Evolutionary conservation across 2,888 invertebrate species (phyloP), one percentile per base, ranked within the genome.

Genomic region (Orthosia gothica): DNA sequence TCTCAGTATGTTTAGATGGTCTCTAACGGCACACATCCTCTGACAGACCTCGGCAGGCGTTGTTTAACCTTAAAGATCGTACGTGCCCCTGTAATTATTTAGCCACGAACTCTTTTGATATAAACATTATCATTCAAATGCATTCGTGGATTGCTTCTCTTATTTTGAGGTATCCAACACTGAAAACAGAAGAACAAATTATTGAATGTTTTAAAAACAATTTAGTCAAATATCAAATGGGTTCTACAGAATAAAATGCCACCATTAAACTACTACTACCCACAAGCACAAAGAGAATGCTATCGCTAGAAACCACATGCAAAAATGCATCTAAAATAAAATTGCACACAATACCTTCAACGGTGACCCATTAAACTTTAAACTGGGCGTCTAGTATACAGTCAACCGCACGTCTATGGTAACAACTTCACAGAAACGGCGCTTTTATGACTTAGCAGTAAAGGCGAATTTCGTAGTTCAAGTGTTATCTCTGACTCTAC

Each of bases 291-390:
- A 74, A 55, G 58, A 26, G 26, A 63, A 57, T 40, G 65, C 65
- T 74, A 73, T 62, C 32, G 50, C 52, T 50, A 75, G 49, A 83
- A 71, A 47, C 49, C 74, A 59, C 69, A 71, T 79, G 70, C 70
- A 83, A 79, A 79, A 83, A 83, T 81, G 70, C 76, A 83, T 74
- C 65, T 77, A 59, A 82, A 83, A 82, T 70, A 81, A 76, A 68
- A 81, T 65, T 67, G 71, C 76, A 71, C 71, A 82, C 80, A 76
- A 75, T 76, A 78, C 82, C 80, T 79, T 83, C 86, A 79, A 83
- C 84, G 83, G 85, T 91, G 91, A 91, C 92, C 91, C 89, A 91
- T 90, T 90, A 89, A 92, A 90, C 87, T 91, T 89, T 88, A 85
- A 87, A 84, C 86, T 84, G 77, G 75, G 78, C 68, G 75, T 75